Base-by-base conservation (phyloP, 2,888 invertebrate species). In the Bellardia pandia region DNA sequence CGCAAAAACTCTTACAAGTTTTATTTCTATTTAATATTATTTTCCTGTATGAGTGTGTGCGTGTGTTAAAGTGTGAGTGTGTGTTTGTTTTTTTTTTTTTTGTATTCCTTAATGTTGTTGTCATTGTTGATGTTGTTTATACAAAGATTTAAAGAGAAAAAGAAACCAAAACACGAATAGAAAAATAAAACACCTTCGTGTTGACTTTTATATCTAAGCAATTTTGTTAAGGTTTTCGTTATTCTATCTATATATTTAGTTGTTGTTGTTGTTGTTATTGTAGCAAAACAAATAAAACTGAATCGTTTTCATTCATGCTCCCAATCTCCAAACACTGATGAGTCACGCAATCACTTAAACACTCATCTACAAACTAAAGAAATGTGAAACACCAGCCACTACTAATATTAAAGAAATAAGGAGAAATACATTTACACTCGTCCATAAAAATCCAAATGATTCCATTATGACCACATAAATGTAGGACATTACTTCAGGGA, bases 311-410 rank as follows among this genome's bases (percentile, higher is more conserved):
- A 71, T 84, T 81, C 85, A 86, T 78, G 80, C 75, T 80, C 78
- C 75, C 72, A 64, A 45, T 60, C 71, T 58, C 68, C 45, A 74
- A 78, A 68, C 68, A 69, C 77, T 78, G 84, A 86, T 88, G 81
- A 88, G 87, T 89, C 89, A 89, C 89, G 89, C 89, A 89, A 89
- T 88, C 89, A 86, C 88, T 88, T 88, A 84, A 89, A 75, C 75
- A 72, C 60, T 76, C 56, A 64, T 80, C 86, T 74, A 74, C 48
- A 56, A 66, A 45, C 68, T 56, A 71, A 72, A 76, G 11, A 60
- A 37, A 40, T 58, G 16, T 42, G 48, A 33, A 64, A 80, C 16
- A 23, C 45, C 45, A 13, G 5, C 3, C 53, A 8, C 30, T 6
- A 62, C 62, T 11, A 23, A 56, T 40, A 64, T 56, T 13, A 69